Percentiles rank a stretch among this genome's conserved stretches.
phyloP scores from a whole-genome alignment of 2,888 invertebrate genomes.

The Habrosyne pyritoides region DNA sequence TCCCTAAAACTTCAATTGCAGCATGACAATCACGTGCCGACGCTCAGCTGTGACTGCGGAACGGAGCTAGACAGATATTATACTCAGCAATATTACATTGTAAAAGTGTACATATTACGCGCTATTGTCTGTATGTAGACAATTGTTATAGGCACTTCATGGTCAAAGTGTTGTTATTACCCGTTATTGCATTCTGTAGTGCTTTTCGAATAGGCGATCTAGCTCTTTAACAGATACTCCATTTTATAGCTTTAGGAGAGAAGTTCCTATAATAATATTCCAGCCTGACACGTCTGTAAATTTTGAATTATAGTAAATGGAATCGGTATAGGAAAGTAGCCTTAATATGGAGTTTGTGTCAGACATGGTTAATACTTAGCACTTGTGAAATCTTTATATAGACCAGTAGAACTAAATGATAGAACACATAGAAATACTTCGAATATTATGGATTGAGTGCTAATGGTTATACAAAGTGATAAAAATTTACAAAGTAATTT shows the following conservation, averaged over 20 bases:
- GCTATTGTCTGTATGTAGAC: not conserved
- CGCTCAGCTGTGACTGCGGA: not conserved
- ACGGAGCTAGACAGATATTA: slow-evolving; percentile 1
- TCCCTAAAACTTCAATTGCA: not conserved
- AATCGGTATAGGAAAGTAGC: too few species aligned
- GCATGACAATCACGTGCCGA: slow-evolving; percentile 3
- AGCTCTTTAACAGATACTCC: not conserved
- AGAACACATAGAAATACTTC: too few species aligned
- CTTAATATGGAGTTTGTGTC: too few species aligned
- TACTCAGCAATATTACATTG: slow-evolving; percentile 1
- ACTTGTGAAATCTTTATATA: too few species aligned
- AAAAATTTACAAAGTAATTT: too few species aligned
- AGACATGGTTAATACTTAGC: too few species aligned
- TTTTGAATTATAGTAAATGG: too few species aligned
- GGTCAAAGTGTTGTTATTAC: not conserved
- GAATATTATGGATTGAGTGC: too few species aligned
- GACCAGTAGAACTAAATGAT: too few species aligned
- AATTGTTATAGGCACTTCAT: not conserved
- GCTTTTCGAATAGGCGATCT: not conserved
- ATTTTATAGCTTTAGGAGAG: too few species aligned
- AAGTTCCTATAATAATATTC: too few species aligned
- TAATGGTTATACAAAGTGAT: too few species aligned
- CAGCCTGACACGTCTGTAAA: not conserved
- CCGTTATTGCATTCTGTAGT: not conserved
- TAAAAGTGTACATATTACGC: slow-evolving; percentile 2